Base-by-base conservation (phyloP, 2,888 invertebrate species). In the Conops quadrifasciatus region DNA sequence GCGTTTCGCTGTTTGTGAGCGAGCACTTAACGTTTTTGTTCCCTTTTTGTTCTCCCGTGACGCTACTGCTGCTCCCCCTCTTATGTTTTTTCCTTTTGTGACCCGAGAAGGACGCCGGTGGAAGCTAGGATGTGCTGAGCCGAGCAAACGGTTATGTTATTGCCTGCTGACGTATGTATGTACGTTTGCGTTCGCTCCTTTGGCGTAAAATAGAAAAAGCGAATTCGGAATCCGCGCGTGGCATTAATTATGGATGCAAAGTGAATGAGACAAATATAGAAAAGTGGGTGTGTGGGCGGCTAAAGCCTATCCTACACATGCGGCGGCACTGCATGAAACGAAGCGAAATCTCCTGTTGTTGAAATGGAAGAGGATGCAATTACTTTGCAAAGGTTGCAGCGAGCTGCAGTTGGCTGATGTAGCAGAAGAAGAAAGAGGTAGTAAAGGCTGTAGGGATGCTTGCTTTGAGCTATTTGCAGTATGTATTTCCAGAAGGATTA, bases 171-270 rank as follows among this genome's bases (percentile, higher is more conserved):
- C 58, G 45, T 26, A 30, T 26, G n/a, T n/a, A 59, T 58, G 59
- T 67, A 58, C 59, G 67, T 58, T 67, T 21, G 67, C 66, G 28
- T 36, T 56, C 21, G 53, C 21, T 49, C 30, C 13, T 28, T 26
- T 30, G 28, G 49, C 28, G 51, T 19, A 66, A 36, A 66, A 56
- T 36, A 56, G 65, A 36, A 66, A 66, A 66, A 53, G 24, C 24
- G 49, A n/a, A 49, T 49, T 4, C 49, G 49, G 36, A 65, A 53
- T 28, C 56, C 67, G 45, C 58, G 58, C 47, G 45, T 19, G 71
- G 74, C 73, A 75, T 75, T 74, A 75, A 73, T 75, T 75, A 75
- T 75, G 74, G 74, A 75, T 74, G 74, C 72, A 75, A 74, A 75
- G 73, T 28, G 65, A 51, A 13, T 36, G 66, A 66, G 56, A 30